A percentile compares a stretch with the other conserved stretches of the same genome.
phyloP scores from a whole-genome alignment of 2,888 invertebrate species.

The Physocephala rufipes region DNA sequence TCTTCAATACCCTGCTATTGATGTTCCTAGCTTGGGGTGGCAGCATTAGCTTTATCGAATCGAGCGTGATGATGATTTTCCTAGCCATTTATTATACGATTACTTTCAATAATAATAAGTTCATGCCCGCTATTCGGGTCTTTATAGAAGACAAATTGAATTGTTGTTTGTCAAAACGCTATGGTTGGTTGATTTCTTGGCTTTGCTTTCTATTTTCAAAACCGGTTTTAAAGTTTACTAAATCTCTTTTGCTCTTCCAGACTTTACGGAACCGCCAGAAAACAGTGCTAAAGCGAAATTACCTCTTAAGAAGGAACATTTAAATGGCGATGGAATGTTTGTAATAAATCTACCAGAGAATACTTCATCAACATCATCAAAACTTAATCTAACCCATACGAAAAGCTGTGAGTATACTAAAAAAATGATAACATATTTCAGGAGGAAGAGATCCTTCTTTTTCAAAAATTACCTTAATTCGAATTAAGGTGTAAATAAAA shows the following conservation, averaged over 20 bases:
- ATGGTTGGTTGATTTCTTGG: constrained; percentile 60
- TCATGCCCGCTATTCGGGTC: constrained; percentile 64
- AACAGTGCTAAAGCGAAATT: constrained; percentile 63
- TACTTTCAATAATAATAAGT: constrained; percentile 75
- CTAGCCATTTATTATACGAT: constrained; percentile 78
- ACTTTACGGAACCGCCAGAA: constrained; percentile 64
- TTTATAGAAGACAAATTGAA: constrained; percentile 64
- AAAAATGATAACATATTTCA: not conserved
- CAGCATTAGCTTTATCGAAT: constrained; percentile 81
- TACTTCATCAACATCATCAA: constrained; percentile 60
- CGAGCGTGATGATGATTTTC: constrained; percentile 75
- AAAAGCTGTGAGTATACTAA: constrained; percentile 56
- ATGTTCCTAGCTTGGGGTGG: constrained; percentile 82
- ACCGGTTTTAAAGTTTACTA: constrained; percentile 10
- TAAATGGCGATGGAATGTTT: constrained; percentile 61
- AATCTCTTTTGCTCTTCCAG: constrained; percentile 53
- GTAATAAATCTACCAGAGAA: constrained; percentile 60
- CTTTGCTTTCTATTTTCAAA: not conserved
- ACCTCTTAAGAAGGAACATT: constrained; percentile 59
- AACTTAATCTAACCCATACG: constrained; percentile 56
- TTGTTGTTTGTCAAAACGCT: constrained; percentile 63
- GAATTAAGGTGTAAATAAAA: not conserved
- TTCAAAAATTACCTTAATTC: not conserved
- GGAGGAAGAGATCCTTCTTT: not conserved
- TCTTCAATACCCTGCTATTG: constrained; percentile 75